Evolutionary conservation across 2,797 vertebrate species (phyloP).

Genomic region (Hippopotamyrus pictus): DNA sequence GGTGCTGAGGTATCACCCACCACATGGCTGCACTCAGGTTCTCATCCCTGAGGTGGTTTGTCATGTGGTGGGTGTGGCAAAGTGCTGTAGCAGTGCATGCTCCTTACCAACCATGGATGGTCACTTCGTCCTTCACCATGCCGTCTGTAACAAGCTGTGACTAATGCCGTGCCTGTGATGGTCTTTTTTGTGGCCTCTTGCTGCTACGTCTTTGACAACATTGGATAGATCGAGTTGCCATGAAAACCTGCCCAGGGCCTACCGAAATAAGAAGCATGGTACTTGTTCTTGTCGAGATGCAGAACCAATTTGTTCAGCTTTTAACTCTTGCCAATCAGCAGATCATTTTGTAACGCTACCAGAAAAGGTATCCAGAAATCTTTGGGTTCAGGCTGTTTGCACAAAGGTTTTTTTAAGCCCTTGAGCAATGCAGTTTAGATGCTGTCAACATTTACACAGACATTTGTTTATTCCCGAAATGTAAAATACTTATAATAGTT

Average conservation of each 20-base stretch:
- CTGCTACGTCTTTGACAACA: not conserved
- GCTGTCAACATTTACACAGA: not conserved
- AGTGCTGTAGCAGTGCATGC: not conserved
- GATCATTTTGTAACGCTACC: not conserved
- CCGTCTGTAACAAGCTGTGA: not conserved
- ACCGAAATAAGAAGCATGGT: not conserved
- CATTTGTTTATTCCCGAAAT: not conserved
- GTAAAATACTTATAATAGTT: not conserved
- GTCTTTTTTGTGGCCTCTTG: not conserved
- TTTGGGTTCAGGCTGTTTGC: not conserved
- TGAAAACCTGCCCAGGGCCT: not conserved
- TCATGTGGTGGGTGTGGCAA: not conserved
- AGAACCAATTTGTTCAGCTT: not conserved
- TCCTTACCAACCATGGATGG: not conserved
- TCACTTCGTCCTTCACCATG: not conserved
- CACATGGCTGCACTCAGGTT: not conserved
- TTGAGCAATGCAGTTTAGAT: not conserved
- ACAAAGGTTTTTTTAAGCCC: not conserved
- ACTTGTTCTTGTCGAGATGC: not conserved
- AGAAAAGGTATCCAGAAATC: not conserved
- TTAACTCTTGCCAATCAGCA: not conserved
- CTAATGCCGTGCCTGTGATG: not conserved
- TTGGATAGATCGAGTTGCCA: not conserved
- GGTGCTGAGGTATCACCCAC: not conserved
- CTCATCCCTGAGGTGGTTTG: not conserved